Percentiles rank a stretch among this genome's conserved stretches.
These are phyloP conservation scores for Ferdinandea cuprea DNA, from an alignment of 2,888 invertebrate genomes.

Conservation along the genomic window DNA sequence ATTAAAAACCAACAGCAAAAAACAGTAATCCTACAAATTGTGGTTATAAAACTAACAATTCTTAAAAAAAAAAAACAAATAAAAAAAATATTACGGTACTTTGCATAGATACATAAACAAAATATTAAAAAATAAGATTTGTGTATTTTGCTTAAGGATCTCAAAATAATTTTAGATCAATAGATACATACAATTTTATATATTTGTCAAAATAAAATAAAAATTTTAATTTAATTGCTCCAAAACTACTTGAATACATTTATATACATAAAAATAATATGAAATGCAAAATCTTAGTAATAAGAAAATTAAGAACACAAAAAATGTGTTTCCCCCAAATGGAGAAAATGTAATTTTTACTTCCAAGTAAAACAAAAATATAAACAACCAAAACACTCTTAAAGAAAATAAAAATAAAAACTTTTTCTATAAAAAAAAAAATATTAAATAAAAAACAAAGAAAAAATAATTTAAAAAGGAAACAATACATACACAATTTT, in stretches of 20 bases:
- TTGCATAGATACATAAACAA: constrained; percentile 41
- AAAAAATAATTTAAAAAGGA: constrained; percentile 28
- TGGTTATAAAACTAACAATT: constrained; percentile 32
- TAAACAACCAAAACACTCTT: constrained; percentile 9
- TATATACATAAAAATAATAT: constrained; percentile 33
- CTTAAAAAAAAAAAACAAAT: no score
- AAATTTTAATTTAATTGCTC: constrained; percentile 50
- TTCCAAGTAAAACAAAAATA: constrained; percentile 37
- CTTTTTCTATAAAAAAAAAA: constrained; percentile 52
- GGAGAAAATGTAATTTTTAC: constrained; percentile 52
- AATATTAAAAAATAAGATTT: constrained; percentile 43
- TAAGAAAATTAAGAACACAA: constrained; percentile 10
- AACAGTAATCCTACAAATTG: constrained; percentile 38
- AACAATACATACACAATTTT: constrained; percentile 48
- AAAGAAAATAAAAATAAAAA: constrained; percentile 40
- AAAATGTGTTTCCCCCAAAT: constrained; percentile 37
- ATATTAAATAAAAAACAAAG: constrained; percentile 3
- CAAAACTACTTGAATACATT: constrained; percentile 49
- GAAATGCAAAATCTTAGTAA: constrained; percentile 41
- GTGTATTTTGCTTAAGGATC: constrained; percentile 67
- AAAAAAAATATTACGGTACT: constrained; percentile 37
- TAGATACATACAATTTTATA: constrained; percentile 54
- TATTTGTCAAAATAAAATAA: constrained; percentile 53
- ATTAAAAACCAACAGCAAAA: constrained; percentile 18
- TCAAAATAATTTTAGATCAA: constrained; percentile 36